phyloP scores from a whole-genome alignment of 2,113 vertebrate species.

The Ciconia boyciana region DNA sequence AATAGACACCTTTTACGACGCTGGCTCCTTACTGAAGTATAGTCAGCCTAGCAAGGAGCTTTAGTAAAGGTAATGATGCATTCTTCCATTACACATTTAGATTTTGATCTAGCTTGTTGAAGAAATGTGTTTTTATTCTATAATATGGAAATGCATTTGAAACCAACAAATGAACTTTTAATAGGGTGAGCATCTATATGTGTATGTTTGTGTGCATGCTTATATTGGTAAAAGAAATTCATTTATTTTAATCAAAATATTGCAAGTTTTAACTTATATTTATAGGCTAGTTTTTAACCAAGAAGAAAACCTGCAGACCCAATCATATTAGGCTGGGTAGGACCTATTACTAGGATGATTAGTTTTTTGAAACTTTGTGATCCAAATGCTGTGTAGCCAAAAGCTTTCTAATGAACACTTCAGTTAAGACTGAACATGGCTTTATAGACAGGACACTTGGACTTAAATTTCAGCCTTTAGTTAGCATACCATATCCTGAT shows the following conservation, averaged over 20 bases:
- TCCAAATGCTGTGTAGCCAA: neutral
- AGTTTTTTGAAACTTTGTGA: neutral
- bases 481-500: neutral
- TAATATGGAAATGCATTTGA: neutral
- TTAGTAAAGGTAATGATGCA: neutral
- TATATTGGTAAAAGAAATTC: neutral
- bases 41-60: neutral
- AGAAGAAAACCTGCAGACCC: fast-evolving
- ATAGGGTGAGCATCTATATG: neutral
- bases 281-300: neutral
- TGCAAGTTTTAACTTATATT: neutral
- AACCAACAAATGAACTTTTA: neutral
- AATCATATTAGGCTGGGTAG: neutral
- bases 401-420: neutral
- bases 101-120: neutral
- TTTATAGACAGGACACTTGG: neutral
- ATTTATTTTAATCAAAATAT: neutral
- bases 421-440: neutral
- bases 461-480: neutral
- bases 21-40: neutral
- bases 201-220: neutral
- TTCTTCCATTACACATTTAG: neutral
- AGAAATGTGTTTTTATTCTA: neutral
- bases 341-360: neutral
- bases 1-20: neutral